A percentile compares a stretch with the other conserved stretches of the same genome.
Conservation (phyloP, 2,113 vertebrate genomes). For the Strigops habroptila region DNA sequence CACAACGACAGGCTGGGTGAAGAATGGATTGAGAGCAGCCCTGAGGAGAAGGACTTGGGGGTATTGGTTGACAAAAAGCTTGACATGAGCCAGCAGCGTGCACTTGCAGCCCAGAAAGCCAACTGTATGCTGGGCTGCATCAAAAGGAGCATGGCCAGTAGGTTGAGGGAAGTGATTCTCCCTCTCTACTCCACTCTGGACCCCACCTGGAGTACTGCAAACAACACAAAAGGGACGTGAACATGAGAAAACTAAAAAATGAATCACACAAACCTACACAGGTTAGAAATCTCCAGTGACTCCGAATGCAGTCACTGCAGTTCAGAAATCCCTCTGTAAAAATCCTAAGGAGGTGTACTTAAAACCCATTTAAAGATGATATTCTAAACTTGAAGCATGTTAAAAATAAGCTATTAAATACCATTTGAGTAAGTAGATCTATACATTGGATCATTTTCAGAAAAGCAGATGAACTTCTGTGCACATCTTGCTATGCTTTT, state of each 20-base stretch:
- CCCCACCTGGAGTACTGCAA: neutral
- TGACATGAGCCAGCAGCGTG: neutral
- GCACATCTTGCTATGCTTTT: neutral
- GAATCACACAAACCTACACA: neutral
- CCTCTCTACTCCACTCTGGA: neutral
- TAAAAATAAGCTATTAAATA: neutral
- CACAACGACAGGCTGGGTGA: neutral
- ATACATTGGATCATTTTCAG: neutral
- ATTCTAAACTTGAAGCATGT: neutral
- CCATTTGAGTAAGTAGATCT: neutral
- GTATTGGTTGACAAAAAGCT: neutral
- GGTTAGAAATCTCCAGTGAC: neutral
- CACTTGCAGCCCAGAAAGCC: neutral
- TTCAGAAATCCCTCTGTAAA: neutral
- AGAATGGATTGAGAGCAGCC: neutral
- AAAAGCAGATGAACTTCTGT: neutral
- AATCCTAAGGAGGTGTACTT: neutral
- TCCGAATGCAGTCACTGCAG: neutral
- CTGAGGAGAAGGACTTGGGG: neutral
- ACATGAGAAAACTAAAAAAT: neutral
- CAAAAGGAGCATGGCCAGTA: neutral
- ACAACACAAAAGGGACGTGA: neutral
- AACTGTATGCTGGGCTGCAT: neutral
- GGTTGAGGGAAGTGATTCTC: neutral
- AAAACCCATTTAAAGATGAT: neutral